A percentile compares a stretch with the other conserved stretches of the same genome.
Conservation (phyloP, 2,113 vertebrate genomes). For the Martes martes region DNA sequence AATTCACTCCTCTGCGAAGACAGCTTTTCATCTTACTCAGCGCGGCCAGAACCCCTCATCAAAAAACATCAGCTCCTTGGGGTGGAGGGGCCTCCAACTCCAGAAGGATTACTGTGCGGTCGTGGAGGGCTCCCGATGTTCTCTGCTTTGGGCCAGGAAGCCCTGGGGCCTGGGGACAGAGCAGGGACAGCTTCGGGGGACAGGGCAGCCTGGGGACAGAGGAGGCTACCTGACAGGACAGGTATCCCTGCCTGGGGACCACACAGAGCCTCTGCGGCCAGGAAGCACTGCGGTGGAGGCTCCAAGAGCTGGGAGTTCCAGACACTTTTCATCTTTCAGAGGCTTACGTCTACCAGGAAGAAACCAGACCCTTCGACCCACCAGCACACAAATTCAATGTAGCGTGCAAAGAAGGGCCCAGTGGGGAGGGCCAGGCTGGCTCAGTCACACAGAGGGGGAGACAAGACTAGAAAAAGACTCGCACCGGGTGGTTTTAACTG, state of each 20-base stretch:
- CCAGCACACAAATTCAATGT: neutral
- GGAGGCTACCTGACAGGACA: neutral
- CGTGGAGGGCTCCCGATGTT: neutral
- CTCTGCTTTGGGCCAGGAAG: neutral
- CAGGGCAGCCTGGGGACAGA: neutral
- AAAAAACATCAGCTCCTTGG: constrained; percentile 76
- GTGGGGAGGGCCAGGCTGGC: neutral
- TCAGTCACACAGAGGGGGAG: neutral
- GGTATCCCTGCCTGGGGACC: neutral
- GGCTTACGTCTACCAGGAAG: neutral
- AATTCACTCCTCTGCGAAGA: constrained; percentile 75
- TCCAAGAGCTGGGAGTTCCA: neutral
- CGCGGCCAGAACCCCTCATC: constrained; percentile 67
- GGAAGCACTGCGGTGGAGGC: neutral
- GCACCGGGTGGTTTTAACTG: neutral
- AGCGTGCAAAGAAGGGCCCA: neutral
- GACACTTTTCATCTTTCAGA: neutral
- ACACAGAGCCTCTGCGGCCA: neutral
- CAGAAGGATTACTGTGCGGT: constrained; percentile 52
- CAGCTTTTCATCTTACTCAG: constrained; percentile 77
- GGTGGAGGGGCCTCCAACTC: constrained; percentile 24
- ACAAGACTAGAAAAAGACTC: neutral
- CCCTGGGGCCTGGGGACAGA: neutral
- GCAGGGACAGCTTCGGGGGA: neutral
- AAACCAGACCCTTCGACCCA: neutral